phyloP scores from a whole-genome alignment of 2,888 invertebrate species.

The Chydorus sphaericus region DNA sequence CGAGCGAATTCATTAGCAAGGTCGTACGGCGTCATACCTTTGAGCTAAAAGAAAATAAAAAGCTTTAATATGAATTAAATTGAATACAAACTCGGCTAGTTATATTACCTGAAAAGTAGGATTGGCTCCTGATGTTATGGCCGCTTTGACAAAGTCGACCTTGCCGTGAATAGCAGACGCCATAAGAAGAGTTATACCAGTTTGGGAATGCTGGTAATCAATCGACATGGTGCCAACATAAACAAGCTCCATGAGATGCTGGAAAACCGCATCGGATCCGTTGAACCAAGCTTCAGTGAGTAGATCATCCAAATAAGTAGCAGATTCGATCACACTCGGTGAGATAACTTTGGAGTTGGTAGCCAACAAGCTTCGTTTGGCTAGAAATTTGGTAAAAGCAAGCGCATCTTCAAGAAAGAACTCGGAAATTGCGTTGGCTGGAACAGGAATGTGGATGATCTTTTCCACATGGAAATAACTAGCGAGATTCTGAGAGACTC shows the following conservation, averaged over 20 bases:
- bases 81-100: no score
- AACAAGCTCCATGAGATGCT: conserved; percentile 16
- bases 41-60: no score
- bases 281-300: background rate
- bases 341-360: no score
- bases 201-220: conserved; percentile 32
- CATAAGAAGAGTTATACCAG: conserved; percentile 34
- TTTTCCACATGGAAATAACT: conserved; percentile 71
- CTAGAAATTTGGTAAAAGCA: conserved; percentile 23
- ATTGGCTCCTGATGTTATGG: conserved; percentile 31
- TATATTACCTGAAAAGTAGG: conserved; percentile 25
- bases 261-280: background rate
- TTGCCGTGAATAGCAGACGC: conserved; percentile 33
- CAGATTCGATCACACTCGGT: no score
- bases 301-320: background rate
- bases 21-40: conserved; percentile 18
- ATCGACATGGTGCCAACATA: conserved; percentile 21
- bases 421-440: conserved; percentile 54
- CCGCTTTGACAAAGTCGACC: conserved; percentile 28
- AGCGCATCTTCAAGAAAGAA: conserved; percentile 70
- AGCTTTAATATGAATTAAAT: no score
- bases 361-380: background rate
- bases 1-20: conserved; percentile 19
- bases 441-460: conserved; percentile 60
- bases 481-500: conserved; percentile 65